Percentiles rank a stretch among this genome's conserved stretches.
These are phyloP conservation scores for Drosophila affinis DNA, from an alignment of 2,888 invertebrate genomes.

Conservation along the genomic window DNA sequence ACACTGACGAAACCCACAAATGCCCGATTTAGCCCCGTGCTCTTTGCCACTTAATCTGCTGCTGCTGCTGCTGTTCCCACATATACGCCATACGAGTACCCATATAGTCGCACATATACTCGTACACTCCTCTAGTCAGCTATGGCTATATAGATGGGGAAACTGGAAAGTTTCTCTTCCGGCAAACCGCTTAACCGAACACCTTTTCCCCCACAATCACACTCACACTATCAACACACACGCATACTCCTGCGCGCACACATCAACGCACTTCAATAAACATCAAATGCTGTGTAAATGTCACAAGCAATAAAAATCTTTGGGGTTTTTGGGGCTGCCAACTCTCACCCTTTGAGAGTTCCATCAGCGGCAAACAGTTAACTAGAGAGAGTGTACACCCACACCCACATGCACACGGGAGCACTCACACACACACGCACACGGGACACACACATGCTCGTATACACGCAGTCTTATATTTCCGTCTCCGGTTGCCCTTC, in stretches of 20 bases:
- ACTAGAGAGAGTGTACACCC: constrained; percentile 10
- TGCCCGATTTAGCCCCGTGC: not conserved
- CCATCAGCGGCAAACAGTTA: constrained; percentile 58
- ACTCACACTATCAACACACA: not conserved
- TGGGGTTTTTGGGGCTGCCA: constrained; percentile 5
- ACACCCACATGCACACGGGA: not conserved
- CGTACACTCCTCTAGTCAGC: not conserved
- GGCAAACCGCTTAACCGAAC: constrained; percentile 62
- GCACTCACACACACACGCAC: not conserved
- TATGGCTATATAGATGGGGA: not conserved
- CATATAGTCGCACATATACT: not conserved
- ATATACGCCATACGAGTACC: no score
- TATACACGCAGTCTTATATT: not conserved
- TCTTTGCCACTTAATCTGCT: not conserved
- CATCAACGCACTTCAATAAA: constrained; percentile 52
- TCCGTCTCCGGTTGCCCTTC: not conserved
- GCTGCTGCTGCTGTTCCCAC: not conserved
- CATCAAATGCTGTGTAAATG: constrained; percentile 71
- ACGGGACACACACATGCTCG: constrained; percentile 6
- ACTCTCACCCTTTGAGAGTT: constrained; percentile 55
- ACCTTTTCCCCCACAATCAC: constrained; percentile 11
- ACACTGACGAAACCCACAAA: not conserved
- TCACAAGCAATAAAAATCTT: constrained; percentile 69
- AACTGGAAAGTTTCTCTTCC: constrained; percentile 31
- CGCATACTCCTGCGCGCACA: not conserved